phyloP scores from a whole-genome alignment of 2,113 vertebrate species.

The Dasyornis broadbenti region DNA sequence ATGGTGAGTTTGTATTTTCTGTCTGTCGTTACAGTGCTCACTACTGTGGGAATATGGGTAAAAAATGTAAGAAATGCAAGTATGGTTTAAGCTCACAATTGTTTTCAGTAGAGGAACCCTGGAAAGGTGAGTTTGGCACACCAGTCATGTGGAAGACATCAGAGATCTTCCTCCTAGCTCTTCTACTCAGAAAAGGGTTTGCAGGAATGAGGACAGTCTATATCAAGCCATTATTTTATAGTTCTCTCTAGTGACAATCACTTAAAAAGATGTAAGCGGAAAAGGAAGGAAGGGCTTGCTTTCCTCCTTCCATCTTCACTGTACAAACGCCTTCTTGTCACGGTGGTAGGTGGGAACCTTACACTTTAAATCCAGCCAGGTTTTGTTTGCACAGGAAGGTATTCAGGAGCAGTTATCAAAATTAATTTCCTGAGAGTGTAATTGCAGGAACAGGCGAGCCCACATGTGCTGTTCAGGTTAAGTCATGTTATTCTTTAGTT shows the following conservation, averaged over 20 bases:
- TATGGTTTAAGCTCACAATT: not conserved
- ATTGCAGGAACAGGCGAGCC: not conserved
- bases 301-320: not conserved
- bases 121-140: not conserved
- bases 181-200: not conserved
- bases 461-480: not conserved
- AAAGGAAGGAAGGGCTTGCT: not conserved
- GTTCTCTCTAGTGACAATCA: not conserved
- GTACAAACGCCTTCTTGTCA: not conserved
- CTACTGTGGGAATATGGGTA: not conserved
- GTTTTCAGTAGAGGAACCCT: not conserved
- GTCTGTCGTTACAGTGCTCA: accelerated
- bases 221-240: not conserved
- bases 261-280: not conserved
- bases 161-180: not conserved
- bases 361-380: not conserved
- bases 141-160: not conserved
- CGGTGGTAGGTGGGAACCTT: not conserved
- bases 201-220: not conserved
- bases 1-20: not conserved
- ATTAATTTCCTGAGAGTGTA: not conserved
- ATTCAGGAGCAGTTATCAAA: not conserved
- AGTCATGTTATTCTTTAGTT: not conserved
- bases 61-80: not conserved
- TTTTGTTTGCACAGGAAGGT: not conserved